Evolutionary conservation across 2,797 vertebrate species (phyloP), one percentile per base, ranked within the genome.

Genomic region (Ispidina lecontei): DNA sequence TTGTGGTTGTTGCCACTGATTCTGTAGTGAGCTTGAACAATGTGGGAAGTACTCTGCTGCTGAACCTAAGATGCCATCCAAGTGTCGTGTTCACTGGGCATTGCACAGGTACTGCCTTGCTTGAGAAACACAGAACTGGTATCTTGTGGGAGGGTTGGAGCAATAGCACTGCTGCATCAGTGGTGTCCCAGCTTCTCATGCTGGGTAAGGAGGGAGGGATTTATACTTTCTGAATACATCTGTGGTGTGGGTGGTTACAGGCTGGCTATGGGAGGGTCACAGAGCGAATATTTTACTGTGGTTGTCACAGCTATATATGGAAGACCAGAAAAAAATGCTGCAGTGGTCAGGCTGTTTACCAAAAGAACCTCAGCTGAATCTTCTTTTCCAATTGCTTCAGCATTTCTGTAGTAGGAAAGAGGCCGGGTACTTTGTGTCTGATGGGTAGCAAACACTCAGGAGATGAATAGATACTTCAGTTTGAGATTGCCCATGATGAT

Each of bases 221-320:
- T 89, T 3, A 7, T 72, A 29, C 47, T 60, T 88, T 64, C 55
- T 22, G 70, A 85, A 44, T 51, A 37, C 51, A 49, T 91, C 79
- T 91, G 65, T 26, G 47, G 31, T 77, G 39, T 73, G 76, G 52
- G 59, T 76, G 84, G 56, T 56, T 87, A 21, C 75, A 65, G 68
- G n/a, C 78, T 69, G 85, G 85, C 60, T 71, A 37, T 0, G 2
- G 65, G 75, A 91, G 82, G 78, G 78, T 0, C 9, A 67, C 65
- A 1, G 17, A 87, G 51, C 0, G 1, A 85, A 92, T 94, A 39
- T 89, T 91, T 92, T 70, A 35, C 71, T 91, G 81, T 44, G 88
- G 73, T 79, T 92, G 74, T 91, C 95, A 93, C 67, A 91, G 21
- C 91, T 96, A 90, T 86, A 78, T 91, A 88, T 71, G 83, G 91